Evolutionary conservation across 2,797 vertebrate species (phyloP).

Genomic region (Loriculus beryllinus): DNA sequence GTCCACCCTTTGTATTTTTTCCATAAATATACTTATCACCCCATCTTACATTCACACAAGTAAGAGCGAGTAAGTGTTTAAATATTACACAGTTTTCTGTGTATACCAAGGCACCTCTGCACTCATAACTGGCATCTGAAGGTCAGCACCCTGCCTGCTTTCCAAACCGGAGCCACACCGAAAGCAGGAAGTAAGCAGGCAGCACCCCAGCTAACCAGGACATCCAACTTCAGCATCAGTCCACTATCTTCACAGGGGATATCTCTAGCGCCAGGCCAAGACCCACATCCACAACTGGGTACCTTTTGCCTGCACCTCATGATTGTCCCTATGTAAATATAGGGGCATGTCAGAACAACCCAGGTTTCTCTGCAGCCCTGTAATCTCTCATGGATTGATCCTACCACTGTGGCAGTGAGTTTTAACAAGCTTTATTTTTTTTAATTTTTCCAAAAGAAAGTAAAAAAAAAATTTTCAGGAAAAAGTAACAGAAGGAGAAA

Average conservation of each 20-base stretch:
- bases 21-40: neutral
- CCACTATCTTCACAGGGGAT: neutral
- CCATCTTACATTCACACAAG: neutral
- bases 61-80: fast-evolving
- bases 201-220: neutral
- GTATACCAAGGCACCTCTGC: neutral
- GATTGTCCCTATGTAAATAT: fast-evolving
- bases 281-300: too few relatives aligned
- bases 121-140: neutral
- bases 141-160: neutral
- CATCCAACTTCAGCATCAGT: neutral
- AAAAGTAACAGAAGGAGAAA: neutral
- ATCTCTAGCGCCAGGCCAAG: fast-evolving
- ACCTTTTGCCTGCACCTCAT: neutral
- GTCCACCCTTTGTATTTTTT: neutral
- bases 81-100: neutral
- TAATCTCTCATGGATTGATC: neutral
- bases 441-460: neutral
- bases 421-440: neutral
- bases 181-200: fast-evolving
- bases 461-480: neutral
- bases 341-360: fast-evolving
- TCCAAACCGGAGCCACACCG: fast-evolving
- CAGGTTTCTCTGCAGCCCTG: neutral
- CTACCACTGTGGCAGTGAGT: neutral